Percentiles rank a stretch among this genome's conserved stretches.
Conservation (phyloP, 2,113 vertebrate genomes). For the Saimiri boliviensis region DNA sequence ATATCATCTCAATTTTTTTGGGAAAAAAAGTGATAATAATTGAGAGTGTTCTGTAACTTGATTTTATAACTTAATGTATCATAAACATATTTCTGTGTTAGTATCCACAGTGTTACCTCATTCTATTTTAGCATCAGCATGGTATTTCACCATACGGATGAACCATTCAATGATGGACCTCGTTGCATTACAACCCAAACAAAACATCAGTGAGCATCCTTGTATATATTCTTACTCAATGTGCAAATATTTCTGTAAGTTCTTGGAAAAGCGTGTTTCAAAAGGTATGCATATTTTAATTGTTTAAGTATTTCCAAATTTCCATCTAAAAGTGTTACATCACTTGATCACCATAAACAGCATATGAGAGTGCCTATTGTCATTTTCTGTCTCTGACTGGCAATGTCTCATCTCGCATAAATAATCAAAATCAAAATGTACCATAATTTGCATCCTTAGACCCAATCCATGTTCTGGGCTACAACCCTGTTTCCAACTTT, state of each 20-base stretch:
- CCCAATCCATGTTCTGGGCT: not conserved
- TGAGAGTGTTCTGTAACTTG: not conserved
- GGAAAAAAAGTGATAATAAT: not conserved
- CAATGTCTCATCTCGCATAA: not conserved
- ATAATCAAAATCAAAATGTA: not conserved
- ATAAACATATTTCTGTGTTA: not conserved
- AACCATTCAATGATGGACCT: not conserved
- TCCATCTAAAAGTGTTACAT: not conserved
- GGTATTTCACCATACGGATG: not conserved
- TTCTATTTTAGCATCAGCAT: not conserved
- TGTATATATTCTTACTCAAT: not conserved
- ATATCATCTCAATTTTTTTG: not conserved
- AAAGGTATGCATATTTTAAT: not conserved
- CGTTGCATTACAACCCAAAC: not conserved
- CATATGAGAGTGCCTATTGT: not conserved
- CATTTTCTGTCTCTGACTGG: not conserved
- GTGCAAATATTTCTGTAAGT: not conserved
- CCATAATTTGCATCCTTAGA: not conserved
- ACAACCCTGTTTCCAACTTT: not conserved
- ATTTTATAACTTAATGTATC: not conserved
- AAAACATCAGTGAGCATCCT: not conserved
- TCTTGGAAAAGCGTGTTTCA: not conserved
- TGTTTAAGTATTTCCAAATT: slow-evolving; percentile 11
- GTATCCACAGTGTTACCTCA: not conserved
- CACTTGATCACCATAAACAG: not conserved